Conservation (phyloP, 2,888 invertebrate species). For the Andrena hattorfiana region DNA sequence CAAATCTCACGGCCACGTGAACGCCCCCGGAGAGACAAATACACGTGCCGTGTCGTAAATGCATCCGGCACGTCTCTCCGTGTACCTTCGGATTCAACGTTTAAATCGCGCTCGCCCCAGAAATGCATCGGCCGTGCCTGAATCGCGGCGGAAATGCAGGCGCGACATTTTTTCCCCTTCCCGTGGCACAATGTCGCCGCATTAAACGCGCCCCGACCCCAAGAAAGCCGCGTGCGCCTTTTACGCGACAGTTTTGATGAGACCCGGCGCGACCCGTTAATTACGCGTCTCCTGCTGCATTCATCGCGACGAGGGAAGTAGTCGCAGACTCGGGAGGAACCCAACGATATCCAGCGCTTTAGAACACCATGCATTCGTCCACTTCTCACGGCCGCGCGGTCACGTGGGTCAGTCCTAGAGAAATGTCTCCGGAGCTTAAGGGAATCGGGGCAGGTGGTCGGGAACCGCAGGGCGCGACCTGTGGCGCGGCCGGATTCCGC, state of each 20-base stretch:
- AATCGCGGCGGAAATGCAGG: conserved; percentile 25
- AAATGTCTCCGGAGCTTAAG: conserved; percentile 9
- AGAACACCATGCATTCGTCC: neutral
- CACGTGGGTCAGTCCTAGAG: neutral
- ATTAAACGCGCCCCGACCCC: conserved; percentile 3
- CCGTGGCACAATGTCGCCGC: conserved; percentile 6
- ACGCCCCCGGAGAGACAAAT: conserved; percentile 29
- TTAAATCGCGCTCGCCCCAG: conserved; percentile 46
- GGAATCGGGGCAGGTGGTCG: conserved; percentile 2
- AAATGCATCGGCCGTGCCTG: conserved; percentile 35
- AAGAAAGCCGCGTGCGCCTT: neutral
- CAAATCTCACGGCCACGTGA: conserved; percentile 48
- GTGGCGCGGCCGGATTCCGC: conserved; percentile 23
- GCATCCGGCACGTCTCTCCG: conserved; percentile 20
- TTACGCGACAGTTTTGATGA: neutral
- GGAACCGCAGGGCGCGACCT: conserved; percentile 25
- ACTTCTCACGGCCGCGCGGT: conserved; percentile 11
- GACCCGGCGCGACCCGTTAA: neutral
- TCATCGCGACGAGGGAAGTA: neutral
- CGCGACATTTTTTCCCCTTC: neutral
- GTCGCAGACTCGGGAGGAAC: too few species aligned
- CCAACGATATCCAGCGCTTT: too few species aligned
- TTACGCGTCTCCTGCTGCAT: conserved; percentile 13
- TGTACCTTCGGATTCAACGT: conserved; percentile 36
- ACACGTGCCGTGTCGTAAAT: conserved; percentile 38